Evolutionary conservation across 2,888 invertebrate species (phyloP), one percentile per base, ranked within the genome.

Genomic region (Aspidiotus rigidus): DNA sequence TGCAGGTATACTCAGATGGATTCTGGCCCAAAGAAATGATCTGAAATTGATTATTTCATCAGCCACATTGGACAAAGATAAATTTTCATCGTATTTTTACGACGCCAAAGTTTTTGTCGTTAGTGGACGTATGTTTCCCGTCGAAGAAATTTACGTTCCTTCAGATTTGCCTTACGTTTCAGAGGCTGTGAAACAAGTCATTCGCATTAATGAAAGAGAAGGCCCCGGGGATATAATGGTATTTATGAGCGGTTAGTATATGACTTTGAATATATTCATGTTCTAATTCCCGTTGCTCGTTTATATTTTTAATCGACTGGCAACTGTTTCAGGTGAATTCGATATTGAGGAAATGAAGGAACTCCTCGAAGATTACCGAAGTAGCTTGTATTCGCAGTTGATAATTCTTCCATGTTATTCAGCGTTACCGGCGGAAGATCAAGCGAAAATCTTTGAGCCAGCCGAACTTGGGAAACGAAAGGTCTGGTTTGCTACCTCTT

Each of bases 11-110:
- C 39, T 67, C 0, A 67, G 60, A 53, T 28, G 39, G 28, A 60
- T 67, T 2, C 13, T 42, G 1, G 53, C 28, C 3, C 44, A 49
- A 49, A 42, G 67, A 6, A 53, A 53, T 53, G 67, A 67, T 49
- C 60, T 67, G n/a, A 67, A 67, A 15, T 11, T 67, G 15, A 53
- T 67, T 39, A 67, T 67, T 49, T 67, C 67, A 7, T 67, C 67
- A 28, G 67, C 67, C 28, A 67, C 67, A 0, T 13, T 67, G 7
- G 67, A 67, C 1, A 60, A 59, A 0, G 40, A 60, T n/a, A 67
- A 67, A 17, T 67, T 67, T 44, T 44, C 60, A 7, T 17, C 41
- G 0, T 67, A 67, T 15, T 67, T 67, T 15, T 67, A 60, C 11
- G 13, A 59, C 6, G 67, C 67, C 2, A 15, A 42, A 1, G 49